A percentile compares a stretch with the other conserved stretches of the same genome.
phyloP scores from a whole-genome alignment of 2,888 invertebrate genomes.

The Polydrusus cervinus region DNA sequence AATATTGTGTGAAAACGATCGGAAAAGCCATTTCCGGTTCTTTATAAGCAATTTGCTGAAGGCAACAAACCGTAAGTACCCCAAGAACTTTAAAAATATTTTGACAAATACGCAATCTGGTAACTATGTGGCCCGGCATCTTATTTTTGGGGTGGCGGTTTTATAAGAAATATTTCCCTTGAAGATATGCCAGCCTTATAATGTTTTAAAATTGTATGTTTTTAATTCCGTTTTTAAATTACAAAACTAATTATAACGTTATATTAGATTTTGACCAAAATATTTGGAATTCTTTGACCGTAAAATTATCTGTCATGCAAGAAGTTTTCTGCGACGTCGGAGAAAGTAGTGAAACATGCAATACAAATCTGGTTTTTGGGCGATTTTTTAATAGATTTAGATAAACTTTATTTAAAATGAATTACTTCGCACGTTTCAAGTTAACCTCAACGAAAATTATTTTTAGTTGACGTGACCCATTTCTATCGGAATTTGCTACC shows the following conservation, averaged over 20 bases:
- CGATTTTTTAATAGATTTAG: not conserved
- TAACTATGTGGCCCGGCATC: constrained; percentile 63
- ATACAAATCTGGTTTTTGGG: constrained; percentile 15
- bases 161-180: not conserved
- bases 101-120: constrained; percentile 57
- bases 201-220: constrained; percentile 2
- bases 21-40: constrained; percentile 51
- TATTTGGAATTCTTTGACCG: constrained; percentile 24
- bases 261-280: constrained; percentile 15
- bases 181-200: constrained; percentile 11
- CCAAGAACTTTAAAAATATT: constrained; percentile 51
- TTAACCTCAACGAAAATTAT: constrained; percentile 26
- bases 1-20: constrained; percentile 56
- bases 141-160: constrained; percentile 49
- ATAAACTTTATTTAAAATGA: constrained; percentile 8
- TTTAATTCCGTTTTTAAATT: constrained; percentile 9
- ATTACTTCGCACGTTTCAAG: not conserved
- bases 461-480: constrained; percentile 33
- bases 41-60: constrained; percentile 42
- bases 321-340: constrained; percentile 31
- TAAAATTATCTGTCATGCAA: constrained; percentile 34
- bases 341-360: constrained; percentile 34
- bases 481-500: constrained; percentile 13
- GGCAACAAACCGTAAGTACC: constrained; percentile 63
- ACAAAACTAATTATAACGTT: not conserved